Conservation (phyloP, 2,888 invertebrate species). For the Conomelus anceps region DNA sequence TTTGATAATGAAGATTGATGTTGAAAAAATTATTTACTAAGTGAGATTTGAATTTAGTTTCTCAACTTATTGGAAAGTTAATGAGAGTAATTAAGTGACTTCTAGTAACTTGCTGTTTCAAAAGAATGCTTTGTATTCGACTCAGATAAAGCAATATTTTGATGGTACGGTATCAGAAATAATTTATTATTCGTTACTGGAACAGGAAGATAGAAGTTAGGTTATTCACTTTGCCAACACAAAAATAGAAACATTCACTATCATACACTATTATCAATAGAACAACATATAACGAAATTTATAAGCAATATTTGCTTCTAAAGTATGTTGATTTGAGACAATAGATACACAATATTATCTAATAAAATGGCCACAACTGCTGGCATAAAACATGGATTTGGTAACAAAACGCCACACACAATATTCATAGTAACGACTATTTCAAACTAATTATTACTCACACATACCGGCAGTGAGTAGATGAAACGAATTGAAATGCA, state of each 20-base stretch:
- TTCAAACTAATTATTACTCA: not conserved
- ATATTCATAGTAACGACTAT: not conserved
- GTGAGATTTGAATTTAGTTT: too few relatives aligned
- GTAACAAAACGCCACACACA: not conserved
- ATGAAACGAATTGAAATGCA: not conserved
- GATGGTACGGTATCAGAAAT: too few relatives aligned
- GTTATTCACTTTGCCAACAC: not conserved
- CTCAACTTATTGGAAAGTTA: too few relatives aligned
- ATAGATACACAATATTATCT: not conserved
- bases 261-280: not conserved
- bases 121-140: too few relatives aligned
- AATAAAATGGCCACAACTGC: not conserved
- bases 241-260: not conserved
- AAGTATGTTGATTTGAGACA: not conserved
- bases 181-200: too few relatives aligned
- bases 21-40: too few relatives aligned
- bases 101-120: too few relatives aligned
- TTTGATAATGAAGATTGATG: too few relatives aligned
- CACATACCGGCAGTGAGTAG: not conserved
- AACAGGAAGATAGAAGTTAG: not conserved
- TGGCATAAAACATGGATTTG: not conserved
- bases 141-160: too few relatives aligned
- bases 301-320: not conserved
- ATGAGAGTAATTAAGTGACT: too few relatives aligned
- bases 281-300: not conserved